Percentiles rank a stretch among this genome's conserved stretches.
Evolutionary conservation across 2,113 vertebrate species (phyloP).

Genomic region (Papio anubis): DNA sequence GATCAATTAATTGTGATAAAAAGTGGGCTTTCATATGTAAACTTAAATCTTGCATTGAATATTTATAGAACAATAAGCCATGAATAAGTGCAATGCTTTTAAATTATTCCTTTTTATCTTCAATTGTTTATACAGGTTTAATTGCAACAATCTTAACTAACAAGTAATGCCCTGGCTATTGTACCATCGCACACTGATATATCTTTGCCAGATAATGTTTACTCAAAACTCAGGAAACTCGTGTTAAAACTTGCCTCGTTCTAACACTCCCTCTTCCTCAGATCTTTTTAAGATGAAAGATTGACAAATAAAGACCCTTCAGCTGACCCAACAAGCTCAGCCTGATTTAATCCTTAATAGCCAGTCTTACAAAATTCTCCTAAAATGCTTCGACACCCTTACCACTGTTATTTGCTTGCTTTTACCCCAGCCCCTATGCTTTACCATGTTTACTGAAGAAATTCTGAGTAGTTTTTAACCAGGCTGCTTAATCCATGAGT

Average conservation of each 20-base stretch:
- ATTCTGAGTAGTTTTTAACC: neutral
- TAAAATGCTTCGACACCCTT: neutral
- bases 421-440: neutral
- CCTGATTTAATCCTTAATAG: neutral
- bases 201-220: neutral
- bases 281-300: conserved; percentile 10
- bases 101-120: conserved; percentile 1
- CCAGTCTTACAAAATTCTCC: neutral
- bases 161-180: neutral
- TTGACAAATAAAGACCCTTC: neutral
- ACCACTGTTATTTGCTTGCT: neutral
- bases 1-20: neutral
- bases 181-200: neutral
- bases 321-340: neutral
- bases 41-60: conserved; percentile 8
- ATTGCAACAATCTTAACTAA: neutral
- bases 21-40: conserved; percentile 24
- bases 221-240: neutral
- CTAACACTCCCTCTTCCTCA: neutral
- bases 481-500: neutral
- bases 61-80: neutral
- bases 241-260: neutral
- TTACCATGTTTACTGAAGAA: neutral
- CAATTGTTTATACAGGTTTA: neutral
- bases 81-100: neutral